Evolutionary conservation across 2,113 vertebrate species (phyloP).

Genomic region (Octodon degus): DNA sequence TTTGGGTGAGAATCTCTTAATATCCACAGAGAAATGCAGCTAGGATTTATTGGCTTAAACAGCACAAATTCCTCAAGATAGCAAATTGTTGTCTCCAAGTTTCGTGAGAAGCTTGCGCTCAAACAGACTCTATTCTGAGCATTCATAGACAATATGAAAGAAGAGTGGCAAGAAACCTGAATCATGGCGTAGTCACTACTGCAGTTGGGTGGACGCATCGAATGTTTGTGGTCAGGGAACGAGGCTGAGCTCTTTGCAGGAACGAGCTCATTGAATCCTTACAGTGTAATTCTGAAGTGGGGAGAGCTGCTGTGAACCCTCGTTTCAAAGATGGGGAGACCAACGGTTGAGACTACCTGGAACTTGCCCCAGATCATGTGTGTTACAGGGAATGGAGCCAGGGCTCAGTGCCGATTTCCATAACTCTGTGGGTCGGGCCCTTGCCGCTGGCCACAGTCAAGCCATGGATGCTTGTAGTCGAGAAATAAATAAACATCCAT

Average conservation of each 20-base stretch:
- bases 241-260: background rate
- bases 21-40: background rate
- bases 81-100: background rate
- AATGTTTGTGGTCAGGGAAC: background rate
- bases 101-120: background rate
- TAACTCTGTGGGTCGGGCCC: background rate
- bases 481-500: background rate
- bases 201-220: background rate
- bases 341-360: background rate
- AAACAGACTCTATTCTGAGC: background rate
- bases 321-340: background rate
- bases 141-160: background rate
- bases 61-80: constrained; percentile 44
- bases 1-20: background rate
- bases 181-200: background rate
- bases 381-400: background rate
- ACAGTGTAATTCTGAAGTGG: background rate
- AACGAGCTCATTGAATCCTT: background rate
- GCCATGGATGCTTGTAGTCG: background rate
- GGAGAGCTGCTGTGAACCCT: background rate
- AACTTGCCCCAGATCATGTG: background rate
- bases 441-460: background rate
- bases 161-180: background rate
- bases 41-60: constrained; percentile 59
- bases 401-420: background rate